phyloP scores from a whole-genome alignment of 1,140 invertebrate genomes.

The Charaxes varanes region DNA sequence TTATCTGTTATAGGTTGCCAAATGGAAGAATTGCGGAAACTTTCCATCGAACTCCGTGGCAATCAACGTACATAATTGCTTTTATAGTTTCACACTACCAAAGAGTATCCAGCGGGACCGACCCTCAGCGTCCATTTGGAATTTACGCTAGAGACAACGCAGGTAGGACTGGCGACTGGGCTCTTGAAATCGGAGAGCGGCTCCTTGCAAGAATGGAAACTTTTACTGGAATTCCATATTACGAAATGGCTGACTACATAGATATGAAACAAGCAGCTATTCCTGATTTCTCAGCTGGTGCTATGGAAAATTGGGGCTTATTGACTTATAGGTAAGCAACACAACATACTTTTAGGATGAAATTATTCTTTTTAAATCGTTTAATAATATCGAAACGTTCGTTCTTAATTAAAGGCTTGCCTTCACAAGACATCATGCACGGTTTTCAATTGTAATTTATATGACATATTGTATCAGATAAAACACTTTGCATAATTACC shows the following conservation, averaged over 20 bases:
- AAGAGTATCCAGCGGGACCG: conserved; percentile 26
- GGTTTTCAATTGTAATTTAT: no score
- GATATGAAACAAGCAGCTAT: conserved; percentile 80
- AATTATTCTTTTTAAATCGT: no score
- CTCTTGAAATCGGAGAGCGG: conserved; percentile 68
- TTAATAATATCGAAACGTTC: no score
- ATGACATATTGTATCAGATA: no score
- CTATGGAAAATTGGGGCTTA: conserved; percentile 80
- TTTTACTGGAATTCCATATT: conserved; percentile 71
- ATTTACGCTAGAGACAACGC: conserved; percentile 84
- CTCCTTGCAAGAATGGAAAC: conserved; percentile 67
- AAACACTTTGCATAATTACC: no score
- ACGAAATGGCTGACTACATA: conserved; percentile 60
- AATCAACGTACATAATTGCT: conserved; percentile 92
- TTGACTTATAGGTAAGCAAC: conserved; percentile 78
- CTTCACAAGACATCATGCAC: no score
- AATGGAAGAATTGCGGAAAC: conserved; percentile 42
- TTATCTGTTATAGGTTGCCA: conserved; percentile 6
- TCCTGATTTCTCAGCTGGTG: conserved; percentile 83
- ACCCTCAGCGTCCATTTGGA: conserved; percentile 67
- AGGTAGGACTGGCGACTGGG: conserved; percentile 76
- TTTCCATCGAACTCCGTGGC: conserved; percentile 77
- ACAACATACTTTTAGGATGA: background rate
- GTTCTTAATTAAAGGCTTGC: no score
- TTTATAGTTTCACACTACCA: conserved; percentile 88